Conservation (phyloP, 2,113 vertebrate genomes). For the Oncorhynchus nerka region DNA sequence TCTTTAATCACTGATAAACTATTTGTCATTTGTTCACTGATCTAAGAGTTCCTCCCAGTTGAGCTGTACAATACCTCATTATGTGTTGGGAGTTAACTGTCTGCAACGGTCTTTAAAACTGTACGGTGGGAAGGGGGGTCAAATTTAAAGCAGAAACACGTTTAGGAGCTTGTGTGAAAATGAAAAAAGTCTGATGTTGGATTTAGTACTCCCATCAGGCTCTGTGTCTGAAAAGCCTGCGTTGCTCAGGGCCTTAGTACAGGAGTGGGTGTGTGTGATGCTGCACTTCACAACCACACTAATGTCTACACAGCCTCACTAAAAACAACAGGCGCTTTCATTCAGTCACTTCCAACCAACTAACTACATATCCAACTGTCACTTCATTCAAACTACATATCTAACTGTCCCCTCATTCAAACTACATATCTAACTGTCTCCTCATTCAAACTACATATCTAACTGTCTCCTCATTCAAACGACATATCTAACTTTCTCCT, state of each 20-base stretch:
- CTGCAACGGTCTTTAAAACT: no score
- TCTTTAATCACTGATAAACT: not conserved
- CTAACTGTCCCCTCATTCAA: no score
- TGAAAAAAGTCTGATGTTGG: not conserved
- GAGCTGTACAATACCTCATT: not conserved
- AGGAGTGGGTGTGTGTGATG: not conserved
- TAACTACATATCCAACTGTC: no score
- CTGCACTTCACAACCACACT: not conserved
- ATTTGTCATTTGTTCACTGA: not conserved
- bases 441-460: no score
- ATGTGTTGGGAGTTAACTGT: not conserved
- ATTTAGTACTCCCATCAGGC: not conserved
- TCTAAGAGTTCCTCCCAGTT: not conserved
- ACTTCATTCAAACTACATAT: no score
- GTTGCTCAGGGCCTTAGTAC: not conserved
- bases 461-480: no score
- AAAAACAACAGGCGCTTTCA: not conserved
- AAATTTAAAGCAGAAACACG: not conserved
- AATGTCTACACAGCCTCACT: not conserved
- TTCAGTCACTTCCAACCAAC: no score
- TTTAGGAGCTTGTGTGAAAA: not conserved
- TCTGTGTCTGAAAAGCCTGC: not conserved
- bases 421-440: no score
- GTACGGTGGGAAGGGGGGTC: not conserved
- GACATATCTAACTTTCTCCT: no score